These are phyloP conservation scores for Pelusios castaneus DNA, from an alignment of 2,113 vertebrate species.

Conservation along the genomic window DNA sequence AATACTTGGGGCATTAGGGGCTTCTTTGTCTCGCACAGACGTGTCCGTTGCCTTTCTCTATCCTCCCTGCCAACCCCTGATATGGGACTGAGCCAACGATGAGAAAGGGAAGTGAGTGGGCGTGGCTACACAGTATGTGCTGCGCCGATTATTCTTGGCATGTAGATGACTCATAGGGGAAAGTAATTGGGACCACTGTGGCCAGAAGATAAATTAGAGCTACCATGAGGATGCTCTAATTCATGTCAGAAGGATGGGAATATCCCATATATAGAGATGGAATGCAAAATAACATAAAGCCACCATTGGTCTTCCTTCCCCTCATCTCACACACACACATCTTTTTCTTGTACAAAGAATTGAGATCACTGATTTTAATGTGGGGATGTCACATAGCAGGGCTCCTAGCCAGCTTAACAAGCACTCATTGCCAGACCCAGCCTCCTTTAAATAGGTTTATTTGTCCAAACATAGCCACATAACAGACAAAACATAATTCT, in stretches of 20 bases:
- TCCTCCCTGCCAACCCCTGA: not conserved
- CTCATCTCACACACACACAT: fast-evolving
- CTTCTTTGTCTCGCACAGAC: not conserved
- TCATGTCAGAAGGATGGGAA: not conserved
- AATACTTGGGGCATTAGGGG: not conserved
- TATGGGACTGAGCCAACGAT: not conserved
- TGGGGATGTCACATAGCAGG: not conserved
- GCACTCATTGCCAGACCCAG: not conserved
- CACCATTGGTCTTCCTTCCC: not conserved
- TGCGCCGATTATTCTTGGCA: fast-evolving
- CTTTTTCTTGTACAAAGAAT: not conserved
- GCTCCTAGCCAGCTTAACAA: not conserved
- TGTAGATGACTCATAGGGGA: not conserved
- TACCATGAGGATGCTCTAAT: fast-evolving
- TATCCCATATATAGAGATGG: not conserved
- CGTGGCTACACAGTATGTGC: not conserved
- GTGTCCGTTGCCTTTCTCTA: not conserved
- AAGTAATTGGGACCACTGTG: not conserved
- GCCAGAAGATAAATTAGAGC: not conserved
- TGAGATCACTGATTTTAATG: not conserved
- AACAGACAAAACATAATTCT: not conserved
- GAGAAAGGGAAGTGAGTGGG: not conserved
- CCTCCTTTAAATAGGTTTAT: not conserved
- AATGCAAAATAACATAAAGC: not conserved
- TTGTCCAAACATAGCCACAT: not conserved